Evolutionary conservation across 1,140 invertebrate species (phyloP).

Genomic region (Trachymyrmex cornetzi): DNA sequence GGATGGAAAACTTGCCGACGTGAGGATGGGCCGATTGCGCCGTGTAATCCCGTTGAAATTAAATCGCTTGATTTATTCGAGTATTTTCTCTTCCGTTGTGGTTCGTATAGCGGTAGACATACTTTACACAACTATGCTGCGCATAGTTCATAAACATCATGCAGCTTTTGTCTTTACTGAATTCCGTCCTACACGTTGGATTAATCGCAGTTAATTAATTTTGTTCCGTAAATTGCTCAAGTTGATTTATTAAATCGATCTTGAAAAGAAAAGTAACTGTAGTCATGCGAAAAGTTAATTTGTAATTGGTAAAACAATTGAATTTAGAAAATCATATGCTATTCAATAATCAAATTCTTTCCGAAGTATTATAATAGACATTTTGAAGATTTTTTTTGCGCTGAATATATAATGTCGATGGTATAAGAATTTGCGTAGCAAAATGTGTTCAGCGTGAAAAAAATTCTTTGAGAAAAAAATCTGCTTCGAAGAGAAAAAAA

Average conservation of each 20-base stretch:
- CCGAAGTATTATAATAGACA: too few species aligned
- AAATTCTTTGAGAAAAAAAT: too few species aligned
- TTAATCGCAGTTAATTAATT: slow-evolving; percentile 60
- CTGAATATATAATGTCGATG: too few species aligned
- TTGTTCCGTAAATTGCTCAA: slow-evolving; percentile 1
- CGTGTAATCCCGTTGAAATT: slow-evolving; percentile 39
- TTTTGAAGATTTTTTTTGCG: too few species aligned
- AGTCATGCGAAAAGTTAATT: background rate
- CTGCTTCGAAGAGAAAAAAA: too few species aligned
- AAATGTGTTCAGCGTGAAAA: too few species aligned
- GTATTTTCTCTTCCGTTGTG: slow-evolving; percentile 43
- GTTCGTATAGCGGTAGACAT: slow-evolving; percentile 46
- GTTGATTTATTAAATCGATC: background rate
- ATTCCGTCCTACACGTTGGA: slow-evolving; percentile 59
- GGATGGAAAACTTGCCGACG: slow-evolving; percentile 18
- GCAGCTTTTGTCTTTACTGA: slow-evolving; percentile 52
- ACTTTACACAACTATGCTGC: slow-evolving; percentile 72
- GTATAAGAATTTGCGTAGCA: too few species aligned
- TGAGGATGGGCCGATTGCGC: background rate
- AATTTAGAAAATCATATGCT: background rate
- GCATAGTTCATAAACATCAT: slow-evolving; percentile 68
- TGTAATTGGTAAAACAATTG: background rate
- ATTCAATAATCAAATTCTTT: too few species aligned
- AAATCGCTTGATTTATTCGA: slow-evolving; percentile 72
- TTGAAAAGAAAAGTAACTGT: background rate